Evolutionary conservation across 2,888 invertebrate species (phyloP).

Genomic region (Epistrophella euchroma): DNA sequence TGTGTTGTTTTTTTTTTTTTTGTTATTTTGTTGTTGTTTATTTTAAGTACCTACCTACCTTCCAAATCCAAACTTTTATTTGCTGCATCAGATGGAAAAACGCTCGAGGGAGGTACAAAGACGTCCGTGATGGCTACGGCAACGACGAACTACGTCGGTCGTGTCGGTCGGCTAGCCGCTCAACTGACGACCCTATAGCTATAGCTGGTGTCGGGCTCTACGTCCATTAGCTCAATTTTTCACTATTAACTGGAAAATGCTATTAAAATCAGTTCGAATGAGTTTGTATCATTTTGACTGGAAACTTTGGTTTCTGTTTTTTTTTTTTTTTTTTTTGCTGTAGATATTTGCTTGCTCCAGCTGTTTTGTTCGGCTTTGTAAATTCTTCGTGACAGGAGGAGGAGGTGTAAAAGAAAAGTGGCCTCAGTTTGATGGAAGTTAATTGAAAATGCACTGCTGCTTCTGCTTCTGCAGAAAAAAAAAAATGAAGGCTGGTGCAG

Average conservation of each 20-base stretch:
- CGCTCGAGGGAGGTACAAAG: background rate
- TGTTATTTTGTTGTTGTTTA: conserved; percentile 45
- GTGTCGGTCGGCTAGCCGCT: background rate
- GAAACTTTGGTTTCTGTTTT: conserved; percentile 36
- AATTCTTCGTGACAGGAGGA: conserved; percentile 13
- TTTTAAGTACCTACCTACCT: conserved; percentile 57
- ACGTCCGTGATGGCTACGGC: background rate
- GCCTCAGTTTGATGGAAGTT: conserved; percentile 50
- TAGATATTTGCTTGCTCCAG: conserved; percentile 1
- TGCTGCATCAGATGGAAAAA: conserved; percentile 13
- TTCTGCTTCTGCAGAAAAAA: background rate
- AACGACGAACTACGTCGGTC: background rate
- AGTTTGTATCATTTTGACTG: conserved; percentile 70
- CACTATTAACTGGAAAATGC: conserved; percentile 66
- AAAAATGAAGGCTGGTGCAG: background rate
- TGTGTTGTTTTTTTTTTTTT: background rate
- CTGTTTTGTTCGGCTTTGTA: conserved; percentile 15
- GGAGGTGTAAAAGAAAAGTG: conserved; percentile 2
- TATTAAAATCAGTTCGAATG: conserved; percentile 73
- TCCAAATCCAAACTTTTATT: conserved; percentile 47
- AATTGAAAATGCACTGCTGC: conserved; percentile 51
- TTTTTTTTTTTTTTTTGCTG: background rate
- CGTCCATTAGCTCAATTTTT: conserved; percentile 64
- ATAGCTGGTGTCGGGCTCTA: conserved; percentile 4
- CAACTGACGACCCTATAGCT: background rate